Conservation (phyloP, 2,888 invertebrate species). For the Nycteola revayana region DNA sequence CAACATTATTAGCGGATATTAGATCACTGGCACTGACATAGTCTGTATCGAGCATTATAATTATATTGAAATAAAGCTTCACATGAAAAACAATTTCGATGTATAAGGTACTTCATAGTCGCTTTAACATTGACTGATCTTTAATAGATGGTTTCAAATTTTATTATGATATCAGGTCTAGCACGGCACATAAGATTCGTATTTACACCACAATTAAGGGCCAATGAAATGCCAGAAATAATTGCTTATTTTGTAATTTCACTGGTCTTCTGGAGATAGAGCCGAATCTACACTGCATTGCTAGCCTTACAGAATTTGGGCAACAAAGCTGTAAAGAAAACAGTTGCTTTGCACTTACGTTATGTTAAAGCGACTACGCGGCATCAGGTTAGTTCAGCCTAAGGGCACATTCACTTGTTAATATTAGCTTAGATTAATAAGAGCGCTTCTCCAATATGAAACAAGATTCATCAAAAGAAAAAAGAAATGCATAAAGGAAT, state of each 20-base stretch:
- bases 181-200: too few species aligned
- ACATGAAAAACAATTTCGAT: slow-evolving; percentile 31
- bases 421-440: slow-evolving; percentile 36
- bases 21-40: too few species aligned
- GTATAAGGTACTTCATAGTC: slow-evolving; percentile 21
- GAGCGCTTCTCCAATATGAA: slow-evolving; percentile 42
- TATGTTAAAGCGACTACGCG: slow-evolving; percentile 3
- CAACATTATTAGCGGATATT: too few species aligned
- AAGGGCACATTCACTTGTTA: slow-evolving; percentile 38
- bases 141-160: too few species aligned
- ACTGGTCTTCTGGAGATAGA: too few species aligned
- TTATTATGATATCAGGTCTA: too few species aligned
- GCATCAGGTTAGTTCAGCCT: slow-evolving; percentile 36
- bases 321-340: too few species aligned
- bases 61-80: slow-evolving; percentile 38
- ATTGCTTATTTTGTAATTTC: too few species aligned
- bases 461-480: slow-evolving; percentile 41
- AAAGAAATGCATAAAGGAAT: slow-evolving; percentile 65
- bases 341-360: too few species aligned
- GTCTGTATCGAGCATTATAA: slow-evolving; percentile 8
- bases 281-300: too few species aligned
- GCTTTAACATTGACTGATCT: slow-evolving; percentile 1
- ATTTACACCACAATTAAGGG: too few species aligned
- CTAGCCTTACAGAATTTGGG: neutral
- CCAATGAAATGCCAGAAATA: too few species aligned